Evolutionary conservation across 2,113 vertebrate genomes (phyloP), one percentile per base, ranked within the genome.

Genomic region (Tringa solitaria): DNA sequence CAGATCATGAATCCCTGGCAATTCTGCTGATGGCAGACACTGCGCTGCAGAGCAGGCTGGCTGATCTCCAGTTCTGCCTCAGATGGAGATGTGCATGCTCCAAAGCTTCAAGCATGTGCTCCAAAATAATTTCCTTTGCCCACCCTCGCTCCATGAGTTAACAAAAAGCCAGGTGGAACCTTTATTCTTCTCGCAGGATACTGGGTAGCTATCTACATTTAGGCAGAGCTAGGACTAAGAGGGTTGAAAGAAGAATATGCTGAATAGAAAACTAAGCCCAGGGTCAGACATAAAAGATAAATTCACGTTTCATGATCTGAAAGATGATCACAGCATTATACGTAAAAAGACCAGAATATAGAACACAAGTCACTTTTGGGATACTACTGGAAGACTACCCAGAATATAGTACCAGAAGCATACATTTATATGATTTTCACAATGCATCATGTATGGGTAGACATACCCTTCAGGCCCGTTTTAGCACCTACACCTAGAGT

Each of bases 31-130:
- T 9, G 10, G 32, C 39, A 91, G 84, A 90, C 28, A 70, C 14
- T 41, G 22, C 0, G 0, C 26, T 70, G 59, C 10, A 83, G 14
- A 83, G 32, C 35, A 83, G 45, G 4, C 63, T 57, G 12, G 41
- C 59, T 88, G 37, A 80, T 48, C 16, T 93, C 45, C 61, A 63
- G 24, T 68, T 79, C 63, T 39, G 8, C 33, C 41, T 92, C 32
- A 37, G 15, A 72, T 30, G 26, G 18, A 81, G 41, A 70, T 28
- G 28, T 30, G 28, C 30, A 28, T 30, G 53, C 53, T 54, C 53
- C 6, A 46, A 81, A 53, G 41, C 53, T 77, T 84, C 45, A 91
- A n/a, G 5, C 13, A 4, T 39, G 41, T 39, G 9, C 50, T 64
- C 33, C 53, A 85, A 85, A 85, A 90, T 45, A 1, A 32, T 63